Evolutionary conservation across 1,140 invertebrate genomes (phyloP).

Genomic region (Gerris buenoi): DNA sequence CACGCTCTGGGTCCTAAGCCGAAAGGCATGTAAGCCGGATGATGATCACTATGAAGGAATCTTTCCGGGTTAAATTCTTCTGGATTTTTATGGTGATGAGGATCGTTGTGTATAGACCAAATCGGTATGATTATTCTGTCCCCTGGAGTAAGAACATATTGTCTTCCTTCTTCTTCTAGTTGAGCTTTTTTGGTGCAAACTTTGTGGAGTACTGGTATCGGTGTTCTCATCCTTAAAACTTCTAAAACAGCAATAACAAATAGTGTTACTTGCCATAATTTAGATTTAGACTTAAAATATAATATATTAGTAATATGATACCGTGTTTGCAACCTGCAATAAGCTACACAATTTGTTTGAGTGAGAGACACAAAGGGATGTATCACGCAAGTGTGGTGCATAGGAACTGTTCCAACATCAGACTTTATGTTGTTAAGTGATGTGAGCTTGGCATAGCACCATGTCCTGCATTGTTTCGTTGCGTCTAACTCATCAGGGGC

Average conservation of each 20-base stretch:
- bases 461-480: no score
- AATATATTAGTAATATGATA: background rate
- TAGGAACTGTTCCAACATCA: no score
- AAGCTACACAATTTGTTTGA: no score
- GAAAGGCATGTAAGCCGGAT: background rate
- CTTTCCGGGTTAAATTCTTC: background rate
- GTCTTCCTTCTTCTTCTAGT: background rate
- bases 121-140: background rate
- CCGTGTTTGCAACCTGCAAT: no score
- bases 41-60: background rate
- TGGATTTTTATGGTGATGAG: background rate
- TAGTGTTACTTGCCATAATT: background rate
- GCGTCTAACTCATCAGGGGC: no score
- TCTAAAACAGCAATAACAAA: background rate
- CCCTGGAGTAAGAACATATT: background rate
- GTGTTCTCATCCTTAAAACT: background rate
- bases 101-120: background rate
- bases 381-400: no score
- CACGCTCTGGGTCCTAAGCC: background rate
- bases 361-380: no score
- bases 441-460: no score
- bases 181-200: background rate
- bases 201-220: background rate
- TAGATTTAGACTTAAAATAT: background rate
- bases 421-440: no score